Base-by-base conservation (phyloP, 1,140 invertebrate genomes). In the Rhyacophila brunnea region DNA sequence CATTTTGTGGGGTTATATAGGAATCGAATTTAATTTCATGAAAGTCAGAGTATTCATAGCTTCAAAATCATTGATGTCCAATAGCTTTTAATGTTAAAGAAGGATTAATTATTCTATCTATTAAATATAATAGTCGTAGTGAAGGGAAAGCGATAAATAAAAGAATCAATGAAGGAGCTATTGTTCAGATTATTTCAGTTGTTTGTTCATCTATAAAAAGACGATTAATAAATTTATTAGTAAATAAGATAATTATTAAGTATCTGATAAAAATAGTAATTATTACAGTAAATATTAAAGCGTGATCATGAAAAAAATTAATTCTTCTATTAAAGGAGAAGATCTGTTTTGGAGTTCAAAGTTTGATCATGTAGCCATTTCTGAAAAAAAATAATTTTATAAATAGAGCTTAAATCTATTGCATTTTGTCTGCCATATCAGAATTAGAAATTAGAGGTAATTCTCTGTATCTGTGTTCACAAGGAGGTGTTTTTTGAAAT, bases 11-110 rank as follows among this genome's bases (percentile, higher is more conserved):
- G 50, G 77, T 75, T 80, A 86, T 86, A 73, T 81, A 85, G 13
- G 83, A 84, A 69, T 87, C 82, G 80, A 86, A 85, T 74, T 83
- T 76, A 67, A 83, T 68, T 62, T 78, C 70, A 58, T 72, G 69
- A 76, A 85, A 82, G 75, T 84, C 80, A 58, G 74, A 75, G 72
- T 84, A 85, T 79, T 87, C 84, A 77, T 87, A 87, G 36, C 69
- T 78, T 83, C 85, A 87, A 68, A 85, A 86, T 80, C 83, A 87
- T 78, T 87, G 85, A 74, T 86, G 82, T 0, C 83, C 84, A 67
- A 48, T 48, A 48, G 23, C 15, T 20, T 62, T 60, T 70, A 66
- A 64, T 43, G 46, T 28, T 11, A 48, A 10, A 34, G 20, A 13
- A 52, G 65, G 20, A 3, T 48, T 23, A 48, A 15, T 45, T 15